Percentiles rank a stretch among this genome's conserved stretches.
These are phyloP conservation scores for Lophochroa leadbeateri DNA, from an alignment of 2,113 vertebrate genomes.

Conservation along the genomic window DNA sequence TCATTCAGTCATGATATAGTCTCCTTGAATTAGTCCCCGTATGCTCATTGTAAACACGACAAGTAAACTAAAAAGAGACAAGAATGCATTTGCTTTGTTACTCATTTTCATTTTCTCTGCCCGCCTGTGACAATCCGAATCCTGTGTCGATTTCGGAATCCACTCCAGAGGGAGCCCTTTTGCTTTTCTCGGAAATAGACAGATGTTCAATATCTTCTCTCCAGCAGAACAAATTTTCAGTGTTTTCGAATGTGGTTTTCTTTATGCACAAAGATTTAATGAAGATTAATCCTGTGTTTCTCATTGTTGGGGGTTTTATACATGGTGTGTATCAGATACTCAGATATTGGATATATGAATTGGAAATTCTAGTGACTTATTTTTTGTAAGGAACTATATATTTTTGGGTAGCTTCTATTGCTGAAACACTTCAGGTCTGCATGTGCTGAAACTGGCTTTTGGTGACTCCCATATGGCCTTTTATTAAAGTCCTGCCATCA, in stretches of 20 bases:
- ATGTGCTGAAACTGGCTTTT: accelerated
- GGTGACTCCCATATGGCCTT: background rate
- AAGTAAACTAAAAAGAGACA: background rate
- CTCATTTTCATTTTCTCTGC: background rate
- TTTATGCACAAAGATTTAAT: background rate
- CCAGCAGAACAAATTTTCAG: background rate
- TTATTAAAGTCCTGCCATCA: background rate
- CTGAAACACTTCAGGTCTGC: accelerated
- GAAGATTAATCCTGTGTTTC: background rate
- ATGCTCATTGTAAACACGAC: background rate
- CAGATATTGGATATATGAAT: accelerated
- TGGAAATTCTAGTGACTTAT: accelerated
- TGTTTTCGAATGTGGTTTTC: accelerated
- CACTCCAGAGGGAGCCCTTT: conserved; percentile 52
- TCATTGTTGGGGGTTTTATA: accelerated
- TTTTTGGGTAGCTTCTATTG: background rate
- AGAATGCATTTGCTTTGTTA: background rate
- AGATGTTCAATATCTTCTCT: background rate
- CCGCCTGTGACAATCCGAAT: no score
- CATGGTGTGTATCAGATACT: accelerated
- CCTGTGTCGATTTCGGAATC: background rate
- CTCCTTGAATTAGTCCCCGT: background rate
- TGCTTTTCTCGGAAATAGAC: background rate
- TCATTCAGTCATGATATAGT: background rate
- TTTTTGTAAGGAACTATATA: accelerated